Evolutionary conservation across 1,140 invertebrate genomes (phyloP).

Genomic region (Euwallacea fornicatus): DNA sequence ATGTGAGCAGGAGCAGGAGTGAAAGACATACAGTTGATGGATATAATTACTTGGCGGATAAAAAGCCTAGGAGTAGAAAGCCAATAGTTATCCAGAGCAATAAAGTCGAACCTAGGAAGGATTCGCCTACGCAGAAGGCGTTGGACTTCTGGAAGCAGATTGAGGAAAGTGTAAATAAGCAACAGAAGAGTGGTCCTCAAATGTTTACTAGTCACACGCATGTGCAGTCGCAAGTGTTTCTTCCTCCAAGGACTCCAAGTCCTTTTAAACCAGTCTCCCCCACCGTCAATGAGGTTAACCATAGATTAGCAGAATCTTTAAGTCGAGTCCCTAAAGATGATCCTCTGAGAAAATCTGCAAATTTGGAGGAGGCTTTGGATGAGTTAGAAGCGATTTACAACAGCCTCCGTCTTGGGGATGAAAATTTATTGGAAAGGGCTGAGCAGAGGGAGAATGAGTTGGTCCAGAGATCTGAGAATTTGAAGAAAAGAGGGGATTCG

Average conservation of each 20-base stretch:
- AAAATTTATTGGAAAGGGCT: constrained; percentile 76
- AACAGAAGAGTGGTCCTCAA: constrained; percentile 40
- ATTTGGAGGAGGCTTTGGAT: constrained; percentile 82
- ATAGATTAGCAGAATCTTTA: constrained; percentile 36
- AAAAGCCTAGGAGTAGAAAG: constrained; percentile 65
- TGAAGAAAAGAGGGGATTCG: constrained; percentile 18
- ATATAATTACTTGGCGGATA: constrained; percentile 67
- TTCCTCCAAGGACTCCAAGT: constrained; percentile 43
- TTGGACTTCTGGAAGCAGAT: constrained; percentile 66
- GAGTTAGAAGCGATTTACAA: constrained; percentile 90
- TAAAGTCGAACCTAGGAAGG: constrained; percentile 33
- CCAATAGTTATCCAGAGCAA: constrained; percentile 57
- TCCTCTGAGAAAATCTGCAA: constrained; percentile 60
- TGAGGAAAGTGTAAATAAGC: constrained; percentile 56
- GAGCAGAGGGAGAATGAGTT: constrained; percentile 71
- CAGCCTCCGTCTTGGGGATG: constrained; percentile 76
- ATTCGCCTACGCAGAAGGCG: constrained; percentile 48
- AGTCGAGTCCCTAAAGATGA: constrained; percentile 39
- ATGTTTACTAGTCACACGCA: constrained; percentile 51
- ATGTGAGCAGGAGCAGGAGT: constrained; percentile 30
- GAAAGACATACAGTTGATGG: constrained; percentile 45
- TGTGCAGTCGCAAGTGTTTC: constrained; percentile 48
- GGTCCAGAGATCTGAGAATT: constrained; percentile 41
- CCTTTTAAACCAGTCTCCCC: constrained; percentile 46
- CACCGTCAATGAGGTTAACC: constrained; percentile 18